A percentile compares a stretch with the other conserved stretches of the same genome.
Evolutionary conservation across 2,113 vertebrate species (phyloP).

Genomic region (Psittacus erithacus): DNA sequence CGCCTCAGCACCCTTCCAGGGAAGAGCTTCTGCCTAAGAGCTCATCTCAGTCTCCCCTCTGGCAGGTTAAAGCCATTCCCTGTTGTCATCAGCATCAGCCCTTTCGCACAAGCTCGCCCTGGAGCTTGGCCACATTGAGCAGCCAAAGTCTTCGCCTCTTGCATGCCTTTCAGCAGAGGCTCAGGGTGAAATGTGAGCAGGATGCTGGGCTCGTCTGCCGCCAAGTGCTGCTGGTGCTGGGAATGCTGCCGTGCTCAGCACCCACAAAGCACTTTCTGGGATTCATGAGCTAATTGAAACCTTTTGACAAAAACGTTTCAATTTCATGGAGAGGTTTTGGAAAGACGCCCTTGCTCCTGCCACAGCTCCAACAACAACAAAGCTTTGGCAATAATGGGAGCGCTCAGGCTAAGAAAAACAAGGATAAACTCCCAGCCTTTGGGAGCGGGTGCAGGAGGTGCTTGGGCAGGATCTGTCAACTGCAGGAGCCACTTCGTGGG

Average conservation of each 20-base stretch:
- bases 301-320: neutral
- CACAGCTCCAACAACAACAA: constrained; percentile 60
- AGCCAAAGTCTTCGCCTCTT: neutral
- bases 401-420: constrained; percentile 56
- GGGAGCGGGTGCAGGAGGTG: neutral
- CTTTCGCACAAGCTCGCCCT: fast-evolving
- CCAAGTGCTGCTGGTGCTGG: neutral
- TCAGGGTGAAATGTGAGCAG: neutral
- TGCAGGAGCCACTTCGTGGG: fast-evolving
- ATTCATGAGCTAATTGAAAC: neutral
- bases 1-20: neutral
- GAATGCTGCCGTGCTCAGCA: fast-evolving
- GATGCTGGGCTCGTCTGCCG: fast-evolving
- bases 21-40: neutral
- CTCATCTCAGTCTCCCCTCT: neutral
- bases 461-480: neutral
- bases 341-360: neutral
- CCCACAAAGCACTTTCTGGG: neutral
- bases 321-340: constrained; percentile 20
- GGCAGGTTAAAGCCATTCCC: neutral
- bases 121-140: fast-evolving
- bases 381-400: constrained; percentile 45
- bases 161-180: neutral
- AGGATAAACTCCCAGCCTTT: neutral
- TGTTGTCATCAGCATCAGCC: neutral